Conservation (phyloP, 2,113 vertebrate genomes). For the Podilymbus podiceps region DNA sequence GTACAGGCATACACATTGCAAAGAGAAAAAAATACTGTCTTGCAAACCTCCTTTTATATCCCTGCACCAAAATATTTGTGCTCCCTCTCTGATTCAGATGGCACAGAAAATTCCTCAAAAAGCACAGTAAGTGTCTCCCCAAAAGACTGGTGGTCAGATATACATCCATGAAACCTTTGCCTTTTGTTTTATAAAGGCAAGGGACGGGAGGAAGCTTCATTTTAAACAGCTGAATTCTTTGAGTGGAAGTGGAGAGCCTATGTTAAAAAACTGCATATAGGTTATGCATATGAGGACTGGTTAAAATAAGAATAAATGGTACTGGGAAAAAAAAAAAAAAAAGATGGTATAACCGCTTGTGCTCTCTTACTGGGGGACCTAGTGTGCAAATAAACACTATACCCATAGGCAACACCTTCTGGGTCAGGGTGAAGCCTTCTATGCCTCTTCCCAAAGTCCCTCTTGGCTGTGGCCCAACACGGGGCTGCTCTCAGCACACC, state of each 20-base stretch:
- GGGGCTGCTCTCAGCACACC: neutral
- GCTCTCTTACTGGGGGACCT: neutral
- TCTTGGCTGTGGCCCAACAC: neutral
- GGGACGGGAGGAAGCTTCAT: neutral
- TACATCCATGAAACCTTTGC: neutral
- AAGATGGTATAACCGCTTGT: neutral
- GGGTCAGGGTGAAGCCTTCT: neutral
- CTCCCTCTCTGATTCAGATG: neutral
- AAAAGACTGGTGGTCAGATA: neutral
- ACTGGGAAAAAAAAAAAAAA: neutral
- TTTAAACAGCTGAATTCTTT: neutral
- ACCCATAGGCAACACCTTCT: neutral
- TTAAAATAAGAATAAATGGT: neutral
- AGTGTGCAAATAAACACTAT: rapidly evolving
- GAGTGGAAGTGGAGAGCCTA: neutral
- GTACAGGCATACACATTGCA: neutral
- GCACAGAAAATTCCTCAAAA: neutral
- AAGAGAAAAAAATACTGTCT: neutral
- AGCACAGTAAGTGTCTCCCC: neutral
- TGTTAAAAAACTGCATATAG: neutral
- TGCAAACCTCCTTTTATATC: neutral
- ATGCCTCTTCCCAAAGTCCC: neutral
- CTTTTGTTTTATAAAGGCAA: neutral
- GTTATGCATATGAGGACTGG: neutral
- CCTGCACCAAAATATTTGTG: neutral